Percentiles rank a stretch among this genome's conserved stretches.
These are phyloP conservation scores for Stictonetta naevosa DNA, from an alignment of 2,113 vertebrate species.

Conservation along the genomic window DNA sequence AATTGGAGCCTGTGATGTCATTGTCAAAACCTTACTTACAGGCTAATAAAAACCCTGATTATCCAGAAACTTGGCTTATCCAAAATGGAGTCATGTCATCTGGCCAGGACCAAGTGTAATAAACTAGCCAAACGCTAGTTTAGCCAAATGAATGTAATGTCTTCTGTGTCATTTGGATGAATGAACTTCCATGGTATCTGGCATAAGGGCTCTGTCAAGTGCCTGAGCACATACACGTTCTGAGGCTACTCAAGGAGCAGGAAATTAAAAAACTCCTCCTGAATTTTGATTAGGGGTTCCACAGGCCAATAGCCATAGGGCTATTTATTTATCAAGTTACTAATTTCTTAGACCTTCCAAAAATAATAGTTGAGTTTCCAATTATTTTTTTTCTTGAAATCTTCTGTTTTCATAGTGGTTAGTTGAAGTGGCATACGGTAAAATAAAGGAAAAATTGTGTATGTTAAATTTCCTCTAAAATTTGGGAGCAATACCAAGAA, in stretches of 20 bases:
- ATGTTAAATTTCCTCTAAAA: neutral
- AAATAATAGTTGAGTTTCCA: conserved; percentile 29
- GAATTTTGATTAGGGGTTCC: conserved; percentile 43
- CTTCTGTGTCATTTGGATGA: neutral
- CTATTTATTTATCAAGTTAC: conserved; percentile 50
- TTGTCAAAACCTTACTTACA: conserved; percentile 1
- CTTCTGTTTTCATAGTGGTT: neutral
- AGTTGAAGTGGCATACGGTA: neutral
- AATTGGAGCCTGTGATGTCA: conserved; percentile 18
- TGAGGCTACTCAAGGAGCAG: conserved; percentile 39
- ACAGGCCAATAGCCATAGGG: conserved; percentile 3
- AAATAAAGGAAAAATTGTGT: neutral
- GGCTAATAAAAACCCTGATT: conserved; percentile 22
- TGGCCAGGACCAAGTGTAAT: neutral
- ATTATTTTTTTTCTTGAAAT: neutral
- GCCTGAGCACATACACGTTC: neutral
- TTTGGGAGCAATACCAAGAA: neutral
- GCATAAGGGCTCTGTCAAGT: neutral
- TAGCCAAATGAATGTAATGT: neutral
- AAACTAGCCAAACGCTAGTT: conserved; percentile 14
- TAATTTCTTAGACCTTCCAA: conserved; percentile 56
- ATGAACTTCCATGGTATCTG: neutral
- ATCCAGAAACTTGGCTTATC: conserved; percentile 33
- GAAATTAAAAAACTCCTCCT: conserved; percentile 67
- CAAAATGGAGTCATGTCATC: neutral